These are phyloP conservation scores for Drosophila subobscura DNA, from an alignment of 1,140 invertebrate genomes.

Conservation along the genomic window DNA sequence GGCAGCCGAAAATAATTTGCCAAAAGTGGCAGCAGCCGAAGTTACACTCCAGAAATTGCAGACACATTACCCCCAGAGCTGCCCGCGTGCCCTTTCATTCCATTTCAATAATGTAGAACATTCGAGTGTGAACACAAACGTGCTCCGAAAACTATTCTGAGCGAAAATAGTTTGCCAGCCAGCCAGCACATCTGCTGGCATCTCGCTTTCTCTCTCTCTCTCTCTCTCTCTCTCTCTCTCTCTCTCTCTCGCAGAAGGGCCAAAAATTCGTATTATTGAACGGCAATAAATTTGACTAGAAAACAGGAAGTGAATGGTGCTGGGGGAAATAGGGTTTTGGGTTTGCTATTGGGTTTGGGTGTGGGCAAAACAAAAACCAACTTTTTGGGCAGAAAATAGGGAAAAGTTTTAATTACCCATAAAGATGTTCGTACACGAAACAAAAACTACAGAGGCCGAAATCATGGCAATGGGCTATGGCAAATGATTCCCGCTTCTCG, in stretches of 20 bases:
- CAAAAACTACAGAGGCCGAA: conserved; percentile 39
- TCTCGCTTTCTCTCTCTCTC: background rate
- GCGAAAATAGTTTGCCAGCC: conserved; percentile 67
- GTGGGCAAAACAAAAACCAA: conserved; percentile 61
- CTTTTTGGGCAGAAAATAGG: conserved; percentile 68
- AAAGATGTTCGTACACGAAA: conserved; percentile 73
- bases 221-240: conserved; percentile 7
- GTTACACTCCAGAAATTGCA: conserved; percentile 42
- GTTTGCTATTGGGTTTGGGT: background rate
- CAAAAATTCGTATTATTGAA: conserved; percentile 72
- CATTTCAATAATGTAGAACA: conserved; percentile 76
- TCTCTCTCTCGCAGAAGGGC: conserved; percentile 26
- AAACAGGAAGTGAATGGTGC: conserved; percentile 30
- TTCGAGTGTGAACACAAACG: conserved; percentile 67
- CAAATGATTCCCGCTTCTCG: conserved; percentile 30
- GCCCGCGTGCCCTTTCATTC: conserved; percentile 1
- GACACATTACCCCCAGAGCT: conserved; percentile 28
- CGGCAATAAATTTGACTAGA: conserved; percentile 72
- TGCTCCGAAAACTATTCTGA: conserved; percentile 59
- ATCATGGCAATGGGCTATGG: conserved; percentile 49
- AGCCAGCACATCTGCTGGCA: conserved; percentile 48
- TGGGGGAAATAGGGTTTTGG: background rate
- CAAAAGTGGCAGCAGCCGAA: conserved; percentile 45
- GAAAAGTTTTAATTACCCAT: conserved; percentile 83
- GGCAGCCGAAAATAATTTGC: conserved; percentile 69